Evolutionary conservation across 2,797 vertebrate species (phyloP).

Genomic region (Apogon talboti): DNA sequence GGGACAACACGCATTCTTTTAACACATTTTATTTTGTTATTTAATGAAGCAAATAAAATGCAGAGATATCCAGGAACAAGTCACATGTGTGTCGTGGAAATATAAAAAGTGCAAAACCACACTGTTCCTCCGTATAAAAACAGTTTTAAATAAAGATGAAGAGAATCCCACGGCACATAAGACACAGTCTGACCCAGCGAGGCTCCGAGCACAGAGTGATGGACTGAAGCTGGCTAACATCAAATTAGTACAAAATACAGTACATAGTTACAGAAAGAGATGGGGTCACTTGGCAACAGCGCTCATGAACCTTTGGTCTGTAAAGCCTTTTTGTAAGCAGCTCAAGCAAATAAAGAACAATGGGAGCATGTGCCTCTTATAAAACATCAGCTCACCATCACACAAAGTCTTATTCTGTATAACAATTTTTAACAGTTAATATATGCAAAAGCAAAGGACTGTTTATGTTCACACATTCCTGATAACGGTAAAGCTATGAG

Average conservation of each 20-base stretch:
- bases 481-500: constrained; percentile 73
- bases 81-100: constrained; percentile 82
- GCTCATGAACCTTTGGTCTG: constrained; percentile 75
- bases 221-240: constrained; percentile 68
- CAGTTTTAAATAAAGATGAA: constrained; percentile 84
- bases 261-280: constrained; percentile 74
- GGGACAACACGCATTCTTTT: constrained; percentile 45
- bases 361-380: constrained; percentile 59
- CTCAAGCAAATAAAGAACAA: constrained; percentile 78
- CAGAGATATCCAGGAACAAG: constrained; percentile 77
- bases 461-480: constrained; percentile 76
- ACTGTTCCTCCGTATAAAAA: constrained; percentile 81
- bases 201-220: constrained; percentile 78
- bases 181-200: constrained; percentile 72
- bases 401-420: constrained; percentile 70
- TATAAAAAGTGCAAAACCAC: constrained; percentile 86
- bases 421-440: constrained; percentile 79
- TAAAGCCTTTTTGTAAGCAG: constrained; percentile 72
- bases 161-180: constrained; percentile 77
- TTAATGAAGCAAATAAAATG: constrained; percentile 84
- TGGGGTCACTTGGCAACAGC: constrained; percentile 66
- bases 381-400: constrained; percentile 56
- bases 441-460: constrained; percentile 76
- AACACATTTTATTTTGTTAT: constrained; percentile 83
- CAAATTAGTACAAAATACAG: constrained; percentile 81